These are phyloP conservation scores for Aquatica leii DNA, from an alignment of 2,888 invertebrate genomes.

Conservation along the genomic window DNA sequence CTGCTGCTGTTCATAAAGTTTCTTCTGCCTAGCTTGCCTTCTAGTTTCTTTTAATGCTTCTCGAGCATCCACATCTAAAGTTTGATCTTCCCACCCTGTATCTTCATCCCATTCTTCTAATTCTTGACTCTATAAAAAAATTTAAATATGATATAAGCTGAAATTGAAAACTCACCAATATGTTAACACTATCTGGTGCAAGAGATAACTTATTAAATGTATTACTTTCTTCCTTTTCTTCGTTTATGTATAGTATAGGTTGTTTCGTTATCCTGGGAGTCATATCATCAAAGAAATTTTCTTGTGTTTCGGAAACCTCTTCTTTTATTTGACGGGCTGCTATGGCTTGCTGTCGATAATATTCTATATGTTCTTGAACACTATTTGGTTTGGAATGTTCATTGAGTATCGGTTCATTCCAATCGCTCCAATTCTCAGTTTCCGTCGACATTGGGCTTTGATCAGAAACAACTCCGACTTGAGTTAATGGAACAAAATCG, in stretches of 20 bases:
- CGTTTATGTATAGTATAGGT: conserved; percentile 64
- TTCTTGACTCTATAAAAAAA: conserved; percentile 48
- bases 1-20: conserved; percentile 56
- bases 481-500: conserved; percentile 66
- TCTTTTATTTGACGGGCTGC: conserved; percentile 54
- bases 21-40: conserved; percentile 53
- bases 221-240: conserved; percentile 45
- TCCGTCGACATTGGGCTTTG: conserved; percentile 48
- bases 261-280: conserved; percentile 69
- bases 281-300: conserved; percentile 70
- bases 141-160: background rate
- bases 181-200: conserved; percentile 41
- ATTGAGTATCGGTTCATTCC: conserved; percentile 65
- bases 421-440: conserved; percentile 66
- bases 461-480: conserved; percentile 64
- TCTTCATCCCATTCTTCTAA: conserved; percentile 58
- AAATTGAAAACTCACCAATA: conserved; percentile 41
- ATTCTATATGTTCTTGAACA: conserved; percentile 71
- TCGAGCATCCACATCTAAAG: conserved; percentile 53
- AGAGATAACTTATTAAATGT: conserved; percentile 50
- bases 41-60: conserved; percentile 54
- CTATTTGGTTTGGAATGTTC: conserved; percentile 58
- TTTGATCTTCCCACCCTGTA: conserved; percentile 56
- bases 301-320: conserved; percentile 57
- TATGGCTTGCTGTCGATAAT: conserved; percentile 65